These are phyloP conservation scores for Thumatha senex DNA, from an alignment of 2,888 invertebrate genomes.

Conservation along the genomic window DNA sequence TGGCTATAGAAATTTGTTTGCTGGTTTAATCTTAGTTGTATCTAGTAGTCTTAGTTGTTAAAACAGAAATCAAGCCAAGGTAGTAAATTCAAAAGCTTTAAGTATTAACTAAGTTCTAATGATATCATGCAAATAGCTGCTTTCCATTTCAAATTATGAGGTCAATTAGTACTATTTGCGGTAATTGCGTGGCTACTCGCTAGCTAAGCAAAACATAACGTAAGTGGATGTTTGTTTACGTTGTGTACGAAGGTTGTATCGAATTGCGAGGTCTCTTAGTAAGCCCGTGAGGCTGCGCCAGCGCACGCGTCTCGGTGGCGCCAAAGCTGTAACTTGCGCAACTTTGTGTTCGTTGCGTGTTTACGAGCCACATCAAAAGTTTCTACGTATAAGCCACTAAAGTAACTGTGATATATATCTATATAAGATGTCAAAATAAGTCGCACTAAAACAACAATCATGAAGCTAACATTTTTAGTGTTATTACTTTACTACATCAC, in stretches of 20 bases:
- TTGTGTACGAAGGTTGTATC: slow-evolving; percentile 76
- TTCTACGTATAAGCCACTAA: slow-evolving; percentile 53
- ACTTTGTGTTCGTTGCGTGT: slow-evolving; percentile 58
- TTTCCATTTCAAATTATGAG: slow-evolving; percentile 33
- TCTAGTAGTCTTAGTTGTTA: too few species aligned
- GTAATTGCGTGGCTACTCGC: slow-evolving; percentile 39
- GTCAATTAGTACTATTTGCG: slow-evolving; percentile 36
- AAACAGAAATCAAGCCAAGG: too few species aligned
- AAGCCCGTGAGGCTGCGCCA: slow-evolving; percentile 76
- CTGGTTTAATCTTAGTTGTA: too few species aligned
- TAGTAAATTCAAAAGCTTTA: too few species aligned
- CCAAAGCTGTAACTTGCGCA: slow-evolving; percentile 71
- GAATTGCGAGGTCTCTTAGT: slow-evolving; percentile 81
- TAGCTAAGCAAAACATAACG: slow-evolving; percentile 58
- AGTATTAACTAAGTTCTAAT: slow-evolving; percentile 4
- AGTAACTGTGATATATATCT: slow-evolving; percentile 55
- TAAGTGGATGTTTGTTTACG: slow-evolving; percentile 76
- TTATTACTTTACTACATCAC: slow-evolving; percentile 64
- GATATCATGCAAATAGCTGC: slow-evolving; percentile 14
- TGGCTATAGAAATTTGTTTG: too few species aligned
- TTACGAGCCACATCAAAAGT: slow-evolving; percentile 63
- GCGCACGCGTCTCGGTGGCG: slow-evolving; percentile 82
- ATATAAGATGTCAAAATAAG: slow-evolving; percentile 48
- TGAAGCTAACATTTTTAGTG: slow-evolving; percentile 71
- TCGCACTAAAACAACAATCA: slow-evolving; percentile 52